Base-by-base conservation (phyloP, 2,113 vertebrate genomes). In the Nycticebus coucang region DNA sequence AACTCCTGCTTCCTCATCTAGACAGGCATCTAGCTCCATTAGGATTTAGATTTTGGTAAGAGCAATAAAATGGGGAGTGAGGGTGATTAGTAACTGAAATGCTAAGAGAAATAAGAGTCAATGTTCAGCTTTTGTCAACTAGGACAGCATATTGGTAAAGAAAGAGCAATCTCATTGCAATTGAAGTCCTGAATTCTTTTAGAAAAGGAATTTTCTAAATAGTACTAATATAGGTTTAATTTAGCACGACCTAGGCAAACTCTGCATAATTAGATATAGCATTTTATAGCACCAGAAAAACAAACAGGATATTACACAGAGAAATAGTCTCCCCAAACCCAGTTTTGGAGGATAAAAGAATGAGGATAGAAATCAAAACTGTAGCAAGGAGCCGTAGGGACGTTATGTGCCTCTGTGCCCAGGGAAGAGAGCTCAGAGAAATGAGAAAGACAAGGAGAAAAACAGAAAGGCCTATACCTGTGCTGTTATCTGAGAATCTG, bases 301-400 rank as follows among this genome's bases (percentile, higher is more conserved):
- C 19, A 66, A 21, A 22, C 14, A 92, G 50, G 3, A 35, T 30
- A 77, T 50, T 30, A 33, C 15, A 57, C 17, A 59, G 45, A 53
- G 28, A 79, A 72, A 91, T 66, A 74, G 30, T 2, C 0, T 91
- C 22, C 2, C 37, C 9, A 18, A 8, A 33, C 5, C 3, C 11
- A 64, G 33, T n/a, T 64, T 33, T 77, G 15, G 9, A 12, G 3
- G 18, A 35, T 19, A 55, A 13, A 77, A 26, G 22, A n/a, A 86
- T 57, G 21, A 77, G 41, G 3, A 22, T 14, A 19, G 13, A 55
- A 78, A 79, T 72, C 35, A 62, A 26, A 87, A 75, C 0, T 28
- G 7, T 81, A 4, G 13, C 26, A 79, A 35, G 22, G 22, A 64
- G 0, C 0, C 35, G 30, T 2, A 4, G 4, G 12, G 15, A 22